Base-by-base conservation (phyloP, 2,888 invertebrate genomes). In the Ectemnius lituratus region DNA sequence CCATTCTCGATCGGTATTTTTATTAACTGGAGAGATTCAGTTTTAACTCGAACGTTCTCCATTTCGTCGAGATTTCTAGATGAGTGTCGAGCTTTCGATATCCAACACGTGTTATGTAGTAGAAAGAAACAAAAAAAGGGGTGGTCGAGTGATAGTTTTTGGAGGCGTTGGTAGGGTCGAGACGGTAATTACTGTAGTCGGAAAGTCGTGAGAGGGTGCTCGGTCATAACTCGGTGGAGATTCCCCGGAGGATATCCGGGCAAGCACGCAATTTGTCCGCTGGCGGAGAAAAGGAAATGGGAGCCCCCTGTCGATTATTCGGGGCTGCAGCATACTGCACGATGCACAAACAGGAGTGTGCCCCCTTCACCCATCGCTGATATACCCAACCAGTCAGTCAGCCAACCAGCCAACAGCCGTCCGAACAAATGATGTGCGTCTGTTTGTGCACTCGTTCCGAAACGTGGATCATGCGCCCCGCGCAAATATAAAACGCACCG, bases 111-210 rank as follows among this genome's bases (percentile, higher is more conserved):
- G 37, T 11, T 1, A n/a, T n/a, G n/a, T n/a, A 6, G 37, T 8
- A 37, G 11, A 4, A 37, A 37, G 37, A 37, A n/a, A n/a, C n/a
- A n/a, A n/a, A n/a, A 37, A 11, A 11, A 11, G 37, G 52, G 52
- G 68, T 20, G 67, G 70, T 69, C 78, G 75, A 72, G 73, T 72
- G 78, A 79, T 82, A 79, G 76, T 79, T 83, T 79, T 79, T 78
- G 82, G 82, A 77, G 77, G 77, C 76, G 76, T 78, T 78, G 78
- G 73, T 71, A 73, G 70, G 78, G 83, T 76, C 81, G 78, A 60
- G 76, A 75, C 87, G 88, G 87, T 88, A 88, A 88, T 88, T 88
- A 88, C 87, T 82, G 82, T 83, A 88, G 88, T 87, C 88, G 86
- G 85, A 85, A 87, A 87, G 87, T 88, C 87, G 86, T 85, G 84